Evolutionary conservation across 2,113 vertebrate genomes (phyloP), one percentile per base, ranked within the genome.

Genomic region (Nycticebus coucang): DNA sequence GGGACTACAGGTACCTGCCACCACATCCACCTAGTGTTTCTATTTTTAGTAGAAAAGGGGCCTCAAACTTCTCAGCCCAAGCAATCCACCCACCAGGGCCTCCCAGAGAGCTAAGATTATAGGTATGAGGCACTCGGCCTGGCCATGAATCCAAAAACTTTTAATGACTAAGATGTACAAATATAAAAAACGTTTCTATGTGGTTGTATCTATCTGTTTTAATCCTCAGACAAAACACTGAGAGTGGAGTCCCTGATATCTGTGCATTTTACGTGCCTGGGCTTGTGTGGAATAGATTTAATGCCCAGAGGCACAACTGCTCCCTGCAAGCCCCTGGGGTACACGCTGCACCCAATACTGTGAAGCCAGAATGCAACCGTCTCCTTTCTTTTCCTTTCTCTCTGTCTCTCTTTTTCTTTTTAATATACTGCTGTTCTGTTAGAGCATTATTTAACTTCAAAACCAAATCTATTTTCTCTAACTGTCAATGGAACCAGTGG

Each of bases 341-440:
- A 2, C 53, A 4, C 1, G 1, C 17, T 0, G 4, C 1, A 6
- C 3, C n/a, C 9, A 0, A 11, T 7, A 7, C 0, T 7, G 1
- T 0, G 41, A 50, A 57, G 30, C 9, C 18, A n/a, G 15, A 30
- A 55, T 0, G 5, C 1, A 35, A 26, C 3, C 0, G 17, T 37
- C 41, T 1, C 7, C 18, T 57, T 74, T 3, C 33, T 62, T 17
- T 30, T 66, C 64, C 21, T 45, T 60, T 4, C n/a, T 37, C 11
- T 64, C 2, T 64, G 41, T 41, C 41, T 66, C 14, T 33, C 11
- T 33, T 13, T 33, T 57, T 12, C 24, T 68, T 33, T 26, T 28
- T 0, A 30, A 59, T 33, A 33, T 0, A 57, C n/a, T 7, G 37
- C 71, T 75, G 55, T 12, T 93, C 33, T 77, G 75, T 28, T 1